Percentiles rank a stretch among this genome's conserved stretches.
Conservation (phyloP, 1,140 invertebrate genomes). For the Apis mellifera region Amel_HAv3.1 CM009933.2:5135501-5136000, state of each 20-base stretch:
- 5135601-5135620: background rate
- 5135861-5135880: background rate
- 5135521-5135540: background rate
- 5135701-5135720: no score
- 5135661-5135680: background rate
- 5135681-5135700: background rate
- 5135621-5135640: background rate
- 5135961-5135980: no score
- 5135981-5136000: no score
- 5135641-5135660: background rate
- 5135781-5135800: background rate
- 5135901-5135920: no score
- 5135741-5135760: no score
- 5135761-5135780: background rate
- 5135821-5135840: background rate
- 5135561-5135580: background rate
- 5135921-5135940: no score
- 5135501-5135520: background rate
- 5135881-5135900: background rate
- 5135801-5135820: background rate
- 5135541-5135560: background rate
- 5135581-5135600: background rate
- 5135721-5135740: no score
- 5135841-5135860: background rate
- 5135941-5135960: no score